Evolutionary conservation across 1,140 invertebrate species (phyloP).

Genomic region (Aphis gossypii): DNA sequence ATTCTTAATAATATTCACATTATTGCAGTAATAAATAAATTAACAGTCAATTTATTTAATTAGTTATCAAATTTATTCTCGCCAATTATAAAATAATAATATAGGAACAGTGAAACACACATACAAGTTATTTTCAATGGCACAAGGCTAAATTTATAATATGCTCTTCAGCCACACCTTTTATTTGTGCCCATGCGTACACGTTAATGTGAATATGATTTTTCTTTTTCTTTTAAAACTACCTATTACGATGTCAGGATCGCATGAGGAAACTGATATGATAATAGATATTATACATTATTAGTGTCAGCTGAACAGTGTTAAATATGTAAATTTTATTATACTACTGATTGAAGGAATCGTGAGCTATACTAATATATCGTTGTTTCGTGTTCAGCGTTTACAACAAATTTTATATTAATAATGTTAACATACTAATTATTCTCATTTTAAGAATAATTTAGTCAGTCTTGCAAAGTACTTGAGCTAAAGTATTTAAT

Average conservation of each 20-base stretch:
- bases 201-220: background rate
- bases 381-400: background rate
- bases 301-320: background rate
- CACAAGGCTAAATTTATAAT: background rate
- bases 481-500: too few relatives aligned
- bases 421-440: background rate
- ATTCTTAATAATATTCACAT: background rate
- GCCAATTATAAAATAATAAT: background rate
- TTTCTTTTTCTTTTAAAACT: background rate
- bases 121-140: background rate
- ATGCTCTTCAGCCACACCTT: background rate
- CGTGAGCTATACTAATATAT: background rate
- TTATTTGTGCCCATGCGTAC: background rate
- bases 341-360: background rate
- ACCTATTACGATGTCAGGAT: background rate
- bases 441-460: background rate
- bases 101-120: background rate
- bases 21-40: background rate
- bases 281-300: background rate
- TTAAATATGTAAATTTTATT: background rate
- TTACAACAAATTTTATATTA: background rate
- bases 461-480: background rate
- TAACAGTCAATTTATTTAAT: background rate
- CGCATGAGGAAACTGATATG: background rate
- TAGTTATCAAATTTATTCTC: background rate